Evolutionary conservation across 2,888 invertebrate genomes (phyloP).

Genomic region (Tinea semifulvella): DNA sequence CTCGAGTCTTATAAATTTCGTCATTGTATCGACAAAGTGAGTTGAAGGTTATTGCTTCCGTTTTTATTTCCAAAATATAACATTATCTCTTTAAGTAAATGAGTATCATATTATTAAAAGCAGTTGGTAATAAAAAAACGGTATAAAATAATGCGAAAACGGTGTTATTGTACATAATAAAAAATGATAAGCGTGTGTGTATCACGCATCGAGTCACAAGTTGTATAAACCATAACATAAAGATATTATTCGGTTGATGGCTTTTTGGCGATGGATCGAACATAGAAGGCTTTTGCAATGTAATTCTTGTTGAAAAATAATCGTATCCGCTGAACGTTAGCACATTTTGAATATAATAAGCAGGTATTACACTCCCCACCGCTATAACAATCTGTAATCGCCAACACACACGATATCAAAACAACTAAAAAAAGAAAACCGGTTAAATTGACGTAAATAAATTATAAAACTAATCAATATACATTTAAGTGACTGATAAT

Average conservation of each 20-base stretch:
- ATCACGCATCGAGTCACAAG: not conserved
- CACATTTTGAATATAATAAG: constrained; percentile 36
- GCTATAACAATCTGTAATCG: constrained; percentile 40
- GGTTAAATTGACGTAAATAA: not conserved
- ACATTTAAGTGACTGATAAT: too few species aligned
- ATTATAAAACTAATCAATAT: not conserved
- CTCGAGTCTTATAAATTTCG: not conserved
- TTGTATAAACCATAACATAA: not conserved
- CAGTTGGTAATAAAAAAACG: not conserved
- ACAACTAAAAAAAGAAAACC: constrained; percentile 3
- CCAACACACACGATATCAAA: not conserved
- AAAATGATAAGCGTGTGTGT: not conserved
- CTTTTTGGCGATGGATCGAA: not conserved
- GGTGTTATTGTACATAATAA: not conserved
- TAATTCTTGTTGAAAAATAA: constrained; percentile 41
- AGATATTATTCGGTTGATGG: not conserved
- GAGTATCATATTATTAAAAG: constrained; percentile 1
- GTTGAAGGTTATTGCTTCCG: constrained; percentile 11
- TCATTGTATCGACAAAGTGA: constrained; percentile 4
- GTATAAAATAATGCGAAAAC: not conserved
- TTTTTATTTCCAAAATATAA: not conserved
- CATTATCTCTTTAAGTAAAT: not conserved
- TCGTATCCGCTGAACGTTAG: constrained; percentile 35
- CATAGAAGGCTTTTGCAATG: constrained; percentile 24
- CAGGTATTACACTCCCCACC: constrained; percentile 37